phyloP scores from a whole-genome alignment of 2,888 invertebrate species.

The Dynastes tityus region DNA sequence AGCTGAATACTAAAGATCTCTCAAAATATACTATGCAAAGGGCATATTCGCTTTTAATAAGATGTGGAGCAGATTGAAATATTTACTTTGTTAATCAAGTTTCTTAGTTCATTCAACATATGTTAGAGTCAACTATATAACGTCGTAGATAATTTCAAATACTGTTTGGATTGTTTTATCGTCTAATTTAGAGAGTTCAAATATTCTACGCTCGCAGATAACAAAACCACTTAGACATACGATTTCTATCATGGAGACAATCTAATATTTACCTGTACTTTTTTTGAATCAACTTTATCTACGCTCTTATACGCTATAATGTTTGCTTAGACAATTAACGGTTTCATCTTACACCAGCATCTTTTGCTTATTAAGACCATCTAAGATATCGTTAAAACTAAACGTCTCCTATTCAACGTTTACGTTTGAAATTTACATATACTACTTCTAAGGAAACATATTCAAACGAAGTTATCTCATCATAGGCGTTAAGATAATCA shows the following conservation, averaged over 20 bases:
- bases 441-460: not conserved
- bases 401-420: not conserved
- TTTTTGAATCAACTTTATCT: slow-evolving; percentile 1
- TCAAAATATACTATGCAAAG: too few species aligned
- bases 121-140: too few species aligned
- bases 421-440: not conserved
- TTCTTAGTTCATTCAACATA: too few species aligned
- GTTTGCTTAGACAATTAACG: not conserved
- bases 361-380: not conserved
- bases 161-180: slow-evolving; percentile 1
- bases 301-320: not conserved
- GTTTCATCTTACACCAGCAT: not conserved
- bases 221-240: not conserved
- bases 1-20: too few species aligned
- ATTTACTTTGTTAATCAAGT: too few species aligned
- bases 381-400: not conserved
- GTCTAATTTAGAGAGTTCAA: not conserved
- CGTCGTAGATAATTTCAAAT: not conserved
- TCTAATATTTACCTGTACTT: slow-evolving; percentile 10
- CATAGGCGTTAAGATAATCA: not conserved
- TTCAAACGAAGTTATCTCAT: not conserved
- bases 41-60: too few species aligned
- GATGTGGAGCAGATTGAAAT: too few species aligned
- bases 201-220: not conserved
- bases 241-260: not conserved